Evolutionary conservation across 2,888 invertebrate species (phyloP), one percentile per base, ranked within the genome.

Genomic region (Acanthopleura granulata): DNA sequence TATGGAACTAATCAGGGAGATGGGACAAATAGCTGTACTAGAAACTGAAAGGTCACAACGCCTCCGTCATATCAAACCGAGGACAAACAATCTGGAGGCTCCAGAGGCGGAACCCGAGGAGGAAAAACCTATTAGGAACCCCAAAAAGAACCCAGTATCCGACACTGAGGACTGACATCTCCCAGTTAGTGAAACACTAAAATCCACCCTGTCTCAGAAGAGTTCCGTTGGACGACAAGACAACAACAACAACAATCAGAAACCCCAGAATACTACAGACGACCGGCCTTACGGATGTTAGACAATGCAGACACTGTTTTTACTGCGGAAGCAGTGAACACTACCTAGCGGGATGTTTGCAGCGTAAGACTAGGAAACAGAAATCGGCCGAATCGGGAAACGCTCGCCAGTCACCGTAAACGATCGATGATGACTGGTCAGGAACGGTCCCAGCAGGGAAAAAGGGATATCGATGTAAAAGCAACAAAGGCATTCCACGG

Each of bases 1-100:
- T 69, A 27, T 72, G 49, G 72, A 75, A 18, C 40, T 75, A 27
- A 75, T 75, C 16, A 40, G 50, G 27, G 27, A 40, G 16, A 50
- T 75, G 25, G 57, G n/a, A 11, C 49, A 29, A 71, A 70, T 70
- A 27, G 61, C 71, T 16, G 71, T 71, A 57, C 57, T 30, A 29
- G 74, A 75, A 62, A 62, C 49, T 49, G 72, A 75, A 62, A 51
- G 74, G 62, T 15, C 51, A 1, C 29, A 66, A 6, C 22, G 66
- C 16, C 22, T 66, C 16, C 66, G 66, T 14, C 22, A 22, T 16
- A 16, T 27, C 22, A 18, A 27, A 16, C 66, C 66, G 16, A 66
- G 29, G 25, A 25, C 25, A 22, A 57, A 57, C 14, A 22, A 6
- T 12, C 12, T 27, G 29, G 66, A 27, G 16, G 66, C 25, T 27